Base-by-base conservation (phyloP, 2,113 vertebrate genomes). In the Sinocyclocheilus maitianheensis region DNA sequence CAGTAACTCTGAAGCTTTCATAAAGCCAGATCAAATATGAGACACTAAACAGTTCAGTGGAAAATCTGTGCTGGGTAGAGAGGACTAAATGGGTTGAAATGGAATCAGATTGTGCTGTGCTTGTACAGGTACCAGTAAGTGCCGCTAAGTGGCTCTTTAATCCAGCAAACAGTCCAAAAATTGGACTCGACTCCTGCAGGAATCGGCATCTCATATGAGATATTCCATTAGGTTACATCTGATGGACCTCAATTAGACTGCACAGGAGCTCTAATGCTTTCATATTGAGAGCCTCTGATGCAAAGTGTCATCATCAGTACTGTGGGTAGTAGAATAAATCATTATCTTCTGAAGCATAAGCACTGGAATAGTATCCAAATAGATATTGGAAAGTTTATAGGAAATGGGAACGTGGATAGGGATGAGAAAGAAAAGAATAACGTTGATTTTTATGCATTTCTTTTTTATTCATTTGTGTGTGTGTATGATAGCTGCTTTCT, bases 101-200 rank as follows among this genome's bases (percentile, higher is more conserved):
- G 20, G 58, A 85, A 77, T 85, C 46, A 18, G 60, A 77, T 48
- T 77, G 37, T 85, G 69, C 60, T 76, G 67, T 30, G 77, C 34
- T 72, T 81, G 22, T 55, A 69, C 24, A 55, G 24, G 53, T 24
- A 53, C 65, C 60, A 85, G 77, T 82, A 83, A 85, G 79, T 77
- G 83, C 78, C 37, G 12, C 71, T 82, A 85, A 88, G 37, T 83
- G 51, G n/a, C 78, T 82, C 24, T 71, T 53, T 82, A 55, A 85
- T 78, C 37, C 62, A 55, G 74, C 24, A 58, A 51, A 60, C 67
- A 26, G 77, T 24, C 51, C 26, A 55, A 82, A 86, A 82, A 48
- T 82, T 67, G 40, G 37, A 40, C 43, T n/a, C n/a, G 37, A 40
- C 43, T 48, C n/a, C 40, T 60, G 84, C 24, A 13, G 58, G 69